These are phyloP conservation scores for Hoplias malabaricus DNA, from an alignment of 2,113 vertebrate species.

Conservation along the genomic window DNA sequence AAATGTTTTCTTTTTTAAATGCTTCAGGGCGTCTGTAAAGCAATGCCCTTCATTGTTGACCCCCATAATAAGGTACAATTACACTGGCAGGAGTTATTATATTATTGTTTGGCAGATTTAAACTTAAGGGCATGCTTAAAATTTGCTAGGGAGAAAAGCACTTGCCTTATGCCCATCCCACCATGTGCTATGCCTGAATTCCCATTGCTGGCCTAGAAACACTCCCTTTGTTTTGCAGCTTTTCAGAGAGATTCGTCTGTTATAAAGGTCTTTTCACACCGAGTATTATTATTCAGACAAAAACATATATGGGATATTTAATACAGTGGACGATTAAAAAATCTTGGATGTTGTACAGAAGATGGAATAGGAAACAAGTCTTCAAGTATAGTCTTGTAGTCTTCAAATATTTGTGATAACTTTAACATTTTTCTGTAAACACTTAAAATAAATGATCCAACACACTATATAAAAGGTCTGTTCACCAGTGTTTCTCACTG, in stretches of 20 bases:
- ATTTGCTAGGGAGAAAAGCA: neutral
- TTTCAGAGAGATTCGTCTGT: constrained; percentile 31
- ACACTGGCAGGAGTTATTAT: neutral
- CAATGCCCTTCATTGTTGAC: constrained; percentile 74
- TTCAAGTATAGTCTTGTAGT: too few species aligned
- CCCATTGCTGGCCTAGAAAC: neutral
- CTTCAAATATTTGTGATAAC: too few species aligned
- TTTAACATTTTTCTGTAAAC: too few species aligned
- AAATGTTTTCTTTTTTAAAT: constrained; percentile 57
- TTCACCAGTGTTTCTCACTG: too few species aligned
- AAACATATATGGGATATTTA: too few species aligned
- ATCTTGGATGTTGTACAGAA: too few species aligned
- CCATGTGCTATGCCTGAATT: neutral
- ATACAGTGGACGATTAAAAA: too few species aligned
- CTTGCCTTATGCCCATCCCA: neutral
- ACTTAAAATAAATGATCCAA: too few species aligned
- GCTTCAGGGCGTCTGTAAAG: constrained; percentile 75
- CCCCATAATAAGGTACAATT: constrained; percentile 74
- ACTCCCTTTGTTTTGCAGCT: constrained; percentile 29
- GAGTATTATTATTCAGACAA: too few species aligned
- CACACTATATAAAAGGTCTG: too few species aligned
- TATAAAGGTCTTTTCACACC: too few species aligned
- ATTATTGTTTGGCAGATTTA: neutral
- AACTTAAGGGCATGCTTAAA: constrained; percentile 13
- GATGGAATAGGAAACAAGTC: too few species aligned